Conservation (phyloP, 2,888 invertebrate species). For the Sesia bembeciformis region DNA sequence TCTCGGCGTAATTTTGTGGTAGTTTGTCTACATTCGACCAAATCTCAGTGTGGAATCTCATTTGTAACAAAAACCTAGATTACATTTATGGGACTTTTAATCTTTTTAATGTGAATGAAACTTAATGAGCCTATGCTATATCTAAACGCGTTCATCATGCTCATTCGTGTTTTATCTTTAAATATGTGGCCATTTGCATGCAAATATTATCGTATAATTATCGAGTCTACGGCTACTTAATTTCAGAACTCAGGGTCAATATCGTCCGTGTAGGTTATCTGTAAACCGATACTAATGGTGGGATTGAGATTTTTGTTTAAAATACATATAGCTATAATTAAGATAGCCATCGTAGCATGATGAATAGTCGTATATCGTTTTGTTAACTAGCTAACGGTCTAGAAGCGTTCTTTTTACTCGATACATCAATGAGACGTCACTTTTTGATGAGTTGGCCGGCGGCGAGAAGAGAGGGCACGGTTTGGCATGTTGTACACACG, state of each 20-base stretch:
- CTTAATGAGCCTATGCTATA: background rate
- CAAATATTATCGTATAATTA: constrained; percentile 29
- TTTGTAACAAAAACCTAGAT: background rate
- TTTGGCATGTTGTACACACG: constrained; percentile 35
- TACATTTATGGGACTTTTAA: background rate
- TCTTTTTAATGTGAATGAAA: background rate
- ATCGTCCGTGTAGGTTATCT: constrained; percentile 3
- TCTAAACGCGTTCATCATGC: constrained; percentile 20
- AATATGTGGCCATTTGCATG: constrained; percentile 37
- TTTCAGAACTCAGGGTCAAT: constrained; percentile 9
- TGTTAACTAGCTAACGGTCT: constrained; percentile 58
- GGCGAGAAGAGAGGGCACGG: constrained; percentile 16
- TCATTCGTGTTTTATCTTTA: constrained; percentile 28
- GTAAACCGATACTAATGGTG: constrained; percentile 1
- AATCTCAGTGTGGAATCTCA: background rate
- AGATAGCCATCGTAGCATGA: constrained; percentile 39
- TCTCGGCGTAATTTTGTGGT: constrained; percentile 4
- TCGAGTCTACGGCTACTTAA: constrained; percentile 23
- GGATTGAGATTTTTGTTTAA: constrained; percentile 13
- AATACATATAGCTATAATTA: constrained; percentile 21
- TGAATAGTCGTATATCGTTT: constrained; percentile 50
- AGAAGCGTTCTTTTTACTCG: constrained; percentile 45
- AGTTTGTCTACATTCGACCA: background rate
- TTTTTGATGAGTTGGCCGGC: constrained; percentile 35
- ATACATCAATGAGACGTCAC: constrained; percentile 64